These are phyloP conservation scores for Amorpha juglandis DNA, from an alignment of 2,888 invertebrate species.

Conservation along the genomic window DNA sequence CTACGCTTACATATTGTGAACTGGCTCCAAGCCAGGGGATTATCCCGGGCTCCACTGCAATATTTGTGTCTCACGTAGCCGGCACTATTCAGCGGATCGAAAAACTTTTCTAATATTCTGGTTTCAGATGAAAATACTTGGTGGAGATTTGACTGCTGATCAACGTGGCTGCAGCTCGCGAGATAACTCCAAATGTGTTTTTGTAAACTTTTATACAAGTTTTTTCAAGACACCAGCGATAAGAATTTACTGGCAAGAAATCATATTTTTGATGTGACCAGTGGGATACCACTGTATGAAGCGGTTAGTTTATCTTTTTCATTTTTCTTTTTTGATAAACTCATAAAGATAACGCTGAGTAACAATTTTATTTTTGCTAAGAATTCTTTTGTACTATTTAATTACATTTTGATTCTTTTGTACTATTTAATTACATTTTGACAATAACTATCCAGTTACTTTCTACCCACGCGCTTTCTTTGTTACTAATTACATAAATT, in stretches of 20 bases:
- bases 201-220: constrained; percentile 21
- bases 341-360: neutral
- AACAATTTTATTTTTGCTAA: neutral
- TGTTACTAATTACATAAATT: neutral
- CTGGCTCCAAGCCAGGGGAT: constrained; percentile 77
- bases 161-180: constrained; percentile 40
- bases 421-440: neutral
- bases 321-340: constrained; percentile 6
- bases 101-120: constrained; percentile 83
- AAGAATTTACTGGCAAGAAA: constrained; percentile 4
- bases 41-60: constrained; percentile 68
- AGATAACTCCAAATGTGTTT: constrained; percentile 26
- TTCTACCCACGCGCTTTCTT: neutral
- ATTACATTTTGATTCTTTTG: neutral
- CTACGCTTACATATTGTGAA: constrained; percentile 75
- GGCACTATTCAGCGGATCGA: constrained; percentile 75
- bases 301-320: constrained; percentile 1
- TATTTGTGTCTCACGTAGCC: constrained; percentile 79
- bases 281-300: neutral
- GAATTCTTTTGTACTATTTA: neutral
- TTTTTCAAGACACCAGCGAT: constrained; percentile 7
- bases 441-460: neutral
- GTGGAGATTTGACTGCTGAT: constrained; percentile 59
- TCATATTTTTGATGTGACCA: constrained; percentile 9
- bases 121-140: constrained; percentile 64